Base-by-base conservation (phyloP, 2,888 invertebrate genomes). In the Scotopteryx bipunctaria region DNA sequence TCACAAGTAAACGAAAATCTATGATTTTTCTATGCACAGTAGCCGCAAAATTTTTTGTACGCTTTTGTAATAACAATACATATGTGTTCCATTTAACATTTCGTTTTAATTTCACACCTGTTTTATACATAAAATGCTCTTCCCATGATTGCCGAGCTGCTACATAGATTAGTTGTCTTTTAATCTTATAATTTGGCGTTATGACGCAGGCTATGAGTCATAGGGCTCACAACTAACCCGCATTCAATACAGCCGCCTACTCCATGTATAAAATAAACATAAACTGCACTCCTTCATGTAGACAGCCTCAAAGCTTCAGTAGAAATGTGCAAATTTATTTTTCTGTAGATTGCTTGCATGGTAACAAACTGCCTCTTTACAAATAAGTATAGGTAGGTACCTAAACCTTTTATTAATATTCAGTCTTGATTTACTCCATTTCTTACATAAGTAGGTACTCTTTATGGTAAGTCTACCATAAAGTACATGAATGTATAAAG, bases 1-100 rank as follows among this genome's bases (percentile, higher is more conserved):
- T 87, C 69, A 74, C 91, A 83, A 92, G 93, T 93, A 91, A 91
- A 92, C 73, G 55, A 75, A 80, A 81, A 83, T 78, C 80, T 82
- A 77, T 76, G 69, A 78, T 80, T 77, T 78, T 80, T 78, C 64
- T 76, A 79, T 78, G 86, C 89, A 90, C 89, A 67, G 86, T 88
- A 88, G 86, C 78, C 75, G 82, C 86, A 68, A 78, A 65, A 77
- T 62, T 77, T 66, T 71, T 63, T 85, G 79, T 85, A 81, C 75
- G 86, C 87, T 87, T 87, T 80, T 82, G 73, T 83, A 66, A 66
- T 87, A 86, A 88, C 87, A 86, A 83, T 87, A 88, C 85, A 86
- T 86, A 71, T 71, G 66, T 82, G 64, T 71, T 79, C 66, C 81
- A 82, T 83, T 74, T 85, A 83, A 82, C 80, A 78, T 75, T 78